phyloP scores from a whole-genome alignment of 2,888 invertebrate genomes.

The Phengaris alcon region DNA sequence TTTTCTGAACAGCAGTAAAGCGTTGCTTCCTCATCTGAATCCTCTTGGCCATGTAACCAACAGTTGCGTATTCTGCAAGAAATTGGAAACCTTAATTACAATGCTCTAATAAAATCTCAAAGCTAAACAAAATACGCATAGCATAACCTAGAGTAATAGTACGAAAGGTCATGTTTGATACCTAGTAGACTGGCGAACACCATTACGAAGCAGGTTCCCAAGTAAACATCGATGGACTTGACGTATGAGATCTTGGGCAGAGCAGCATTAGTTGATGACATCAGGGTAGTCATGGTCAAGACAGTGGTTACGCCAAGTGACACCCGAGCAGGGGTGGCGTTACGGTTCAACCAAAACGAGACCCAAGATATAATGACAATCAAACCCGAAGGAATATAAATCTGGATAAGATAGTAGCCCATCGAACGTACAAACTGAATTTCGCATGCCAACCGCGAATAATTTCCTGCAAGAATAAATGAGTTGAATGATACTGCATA shows the following conservation, averaged over 20 bases:
- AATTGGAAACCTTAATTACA: slow-evolving; percentile 31
- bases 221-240: slow-evolving; percentile 97
- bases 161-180: slow-evolving; percentile 60
- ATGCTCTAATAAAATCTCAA: neutral
- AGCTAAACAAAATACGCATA: slow-evolving; percentile 3
- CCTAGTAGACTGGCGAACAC: slow-evolving; percentile 98
- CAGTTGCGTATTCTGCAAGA: slow-evolving; percentile 95
- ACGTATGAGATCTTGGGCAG: slow-evolving; percentile 99
- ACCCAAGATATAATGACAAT: slow-evolving; percentile 99
- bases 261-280: slow-evolving; percentile 97
- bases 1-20: slow-evolving; percentile 92
- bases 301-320: slow-evolving; percentile 97
- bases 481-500: slow-evolving; percentile 58
- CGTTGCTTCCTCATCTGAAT: slow-evolving; percentile 97
- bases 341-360: slow-evolving; percentile 96
- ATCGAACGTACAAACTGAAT: slow-evolving; percentile 98
- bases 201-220: slow-evolving; percentile 99
- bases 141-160: neutral
- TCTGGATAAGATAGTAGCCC: slow-evolving; percentile 99
- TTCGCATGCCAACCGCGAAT: slow-evolving; percentile 96
- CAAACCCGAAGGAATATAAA: slow-evolving; percentile 97
- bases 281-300: slow-evolving; percentile 97
- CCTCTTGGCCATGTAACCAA: slow-evolving; percentile 98
- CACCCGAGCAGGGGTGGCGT: slow-evolving; percentile 95
- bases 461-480: slow-evolving; percentile 87